Conservation (phyloP, 30 jellyfish, hydroid and myxozoan genomes). For the Calvadosia cruxmelitensis region DNA sequence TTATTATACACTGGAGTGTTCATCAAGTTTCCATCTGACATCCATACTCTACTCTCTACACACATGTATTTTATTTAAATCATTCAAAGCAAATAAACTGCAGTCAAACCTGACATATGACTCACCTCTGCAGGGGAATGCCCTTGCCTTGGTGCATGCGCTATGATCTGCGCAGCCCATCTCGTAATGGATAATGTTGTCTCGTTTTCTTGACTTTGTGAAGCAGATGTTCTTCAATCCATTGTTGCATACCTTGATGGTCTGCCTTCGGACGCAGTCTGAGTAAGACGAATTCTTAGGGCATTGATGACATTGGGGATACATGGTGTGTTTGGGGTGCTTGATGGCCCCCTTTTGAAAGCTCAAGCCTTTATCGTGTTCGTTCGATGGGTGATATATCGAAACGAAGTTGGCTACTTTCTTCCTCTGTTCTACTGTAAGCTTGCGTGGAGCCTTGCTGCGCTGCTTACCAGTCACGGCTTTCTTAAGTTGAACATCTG, state of each 20-base stretch:
- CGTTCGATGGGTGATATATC: background rate
- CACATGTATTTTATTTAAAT: no score
- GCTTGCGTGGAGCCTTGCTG: background rate
- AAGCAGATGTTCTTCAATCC: slow-evolving; percentile 39
- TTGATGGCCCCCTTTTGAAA: slow-evolving; percentile 41
- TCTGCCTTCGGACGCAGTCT: slow-evolving; percentile 29
- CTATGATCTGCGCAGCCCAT: slow-evolving; percentile 58
- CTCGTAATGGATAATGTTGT: slow-evolving; percentile 22
- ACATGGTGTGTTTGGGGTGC: slow-evolving; percentile 46
- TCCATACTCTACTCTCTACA: no score
- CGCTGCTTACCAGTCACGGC: background rate
- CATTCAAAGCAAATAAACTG: no score
- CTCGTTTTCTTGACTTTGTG: slow-evolving; percentile 24
- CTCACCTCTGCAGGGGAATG: slow-evolving; percentile 55
- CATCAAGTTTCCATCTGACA: no score
- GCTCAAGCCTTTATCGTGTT: slow-evolving; percentile 15
- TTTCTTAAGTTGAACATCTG: background rate
- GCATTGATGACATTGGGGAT: slow-evolving; percentile 46
- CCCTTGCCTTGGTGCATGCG: slow-evolving; percentile 32
- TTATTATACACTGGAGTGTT: no score
- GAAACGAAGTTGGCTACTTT: slow-evolving; percentile 12
- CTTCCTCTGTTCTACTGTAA: slow-evolving; percentile 4
- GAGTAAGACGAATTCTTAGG: slow-evolving; percentile 30
- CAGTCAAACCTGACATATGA: no score
- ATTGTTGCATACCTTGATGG: slow-evolving; percentile 16